Evolutionary conservation across 1,140 invertebrate genomes (phyloP), one percentile per base, ranked within the genome.

Genomic region (Dendrolimus kikuchii): DNA sequence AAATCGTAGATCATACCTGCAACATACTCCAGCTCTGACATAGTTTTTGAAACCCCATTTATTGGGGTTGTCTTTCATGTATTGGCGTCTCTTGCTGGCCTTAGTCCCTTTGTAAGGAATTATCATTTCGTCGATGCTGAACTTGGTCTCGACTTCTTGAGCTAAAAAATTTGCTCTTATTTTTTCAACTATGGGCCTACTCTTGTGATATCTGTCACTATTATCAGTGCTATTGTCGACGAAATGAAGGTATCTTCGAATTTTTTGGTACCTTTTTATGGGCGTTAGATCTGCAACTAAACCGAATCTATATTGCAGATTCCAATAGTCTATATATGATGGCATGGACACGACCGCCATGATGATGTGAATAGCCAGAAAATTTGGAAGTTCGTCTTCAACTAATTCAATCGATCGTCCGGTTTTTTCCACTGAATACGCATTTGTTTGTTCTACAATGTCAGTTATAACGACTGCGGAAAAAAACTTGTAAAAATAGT

Each of bases 1-100:
- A 87, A 83, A 58, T 87, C 77, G 57, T 82, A 81, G 6, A 82
- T 64, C 10, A 85, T 71, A 5, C 82, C 81, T 51, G 52, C n/a
- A n/a, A n/a, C n/a, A 63, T 43, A 68, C 59, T 46, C 75, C 76
- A 54, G 73, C 67, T 56, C 72, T 50, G 3, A 71, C 71, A 56
- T 63, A 82, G 36, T 83, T 59, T 64, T 86, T 87, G 9, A 85
- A 77, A 2, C 81, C 66, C 65, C 62, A 71, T 47, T 66, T 71
- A 5, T 59, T 57, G n/a, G 62, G 64, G 59, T 69, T 64, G 9
- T 56, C 41, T 55, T 62, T 60, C 36, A 64, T 63, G 50, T 70
- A 70, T 46, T 73, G 70, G 39, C 50, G 38, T 47, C 79, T 60
- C 0, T 81, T 84, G 59, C 54, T 54, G 38, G 56, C 63, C 47